phyloP scores from a whole-genome alignment of 2,113 vertebrate species.

The Actinemys pallida region DNA sequence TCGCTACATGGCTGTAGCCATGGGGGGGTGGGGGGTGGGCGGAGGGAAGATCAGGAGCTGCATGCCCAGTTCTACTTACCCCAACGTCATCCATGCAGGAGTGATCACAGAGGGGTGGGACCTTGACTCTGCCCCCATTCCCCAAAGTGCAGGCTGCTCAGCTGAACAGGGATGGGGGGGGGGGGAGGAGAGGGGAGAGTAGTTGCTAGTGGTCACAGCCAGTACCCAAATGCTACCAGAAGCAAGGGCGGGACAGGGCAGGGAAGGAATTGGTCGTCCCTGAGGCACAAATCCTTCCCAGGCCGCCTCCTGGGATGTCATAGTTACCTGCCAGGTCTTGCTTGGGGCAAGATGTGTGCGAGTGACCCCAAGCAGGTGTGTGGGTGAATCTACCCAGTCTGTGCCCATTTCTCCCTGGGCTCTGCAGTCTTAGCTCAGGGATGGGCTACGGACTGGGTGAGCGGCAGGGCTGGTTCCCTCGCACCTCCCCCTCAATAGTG shows the following conservation, averaged over 20 bases:
- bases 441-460: not conserved
- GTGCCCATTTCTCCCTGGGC: not conserved
- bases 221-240: not conserved
- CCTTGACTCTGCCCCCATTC: not conserved
- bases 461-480: not conserved
- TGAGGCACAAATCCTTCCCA: accelerated
- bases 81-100: not conserved
- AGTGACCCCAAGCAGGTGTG: not conserved
- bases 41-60: not conserved
- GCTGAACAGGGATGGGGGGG: not conserved
- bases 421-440: not conserved
- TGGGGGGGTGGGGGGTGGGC: no score
- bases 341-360: not conserved
- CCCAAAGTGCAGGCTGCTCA: not conserved
- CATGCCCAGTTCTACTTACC: not conserved
- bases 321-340: not conserved
- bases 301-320: not conserved
- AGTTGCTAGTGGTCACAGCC: accelerated
- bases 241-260: not conserved
- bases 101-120: not conserved
- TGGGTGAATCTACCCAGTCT: not conserved
- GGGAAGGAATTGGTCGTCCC: not conserved
- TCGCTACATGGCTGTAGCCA: not conserved
- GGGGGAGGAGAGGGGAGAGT: not conserved
- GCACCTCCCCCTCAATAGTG: not conserved